A percentile compares a stretch with the other conserved stretches of the same genome.
Evolutionary conservation across 2,113 vertebrate species (phyloP).

Genomic region (Antennarius striatus): DNA sequence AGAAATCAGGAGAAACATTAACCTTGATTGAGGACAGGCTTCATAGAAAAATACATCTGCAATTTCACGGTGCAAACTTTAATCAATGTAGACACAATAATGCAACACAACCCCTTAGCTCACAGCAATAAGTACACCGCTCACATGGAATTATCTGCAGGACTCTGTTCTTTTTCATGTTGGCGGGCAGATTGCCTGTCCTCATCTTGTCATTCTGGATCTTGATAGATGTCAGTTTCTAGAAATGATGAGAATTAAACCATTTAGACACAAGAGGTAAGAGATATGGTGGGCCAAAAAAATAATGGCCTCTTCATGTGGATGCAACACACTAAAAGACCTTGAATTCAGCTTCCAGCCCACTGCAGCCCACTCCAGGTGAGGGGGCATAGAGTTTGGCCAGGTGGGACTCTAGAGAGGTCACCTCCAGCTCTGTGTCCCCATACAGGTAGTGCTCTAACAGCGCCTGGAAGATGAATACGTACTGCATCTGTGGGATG

Average conservation of each 20-base stretch:
- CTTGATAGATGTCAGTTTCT: conserved; percentile 99
- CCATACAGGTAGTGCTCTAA: conserved; percentile 97
- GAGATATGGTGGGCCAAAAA: neutral
- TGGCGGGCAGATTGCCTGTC: conserved; percentile 94
- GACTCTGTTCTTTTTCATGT: conserved; percentile 99
- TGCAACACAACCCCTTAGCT: neutral
- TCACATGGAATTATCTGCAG: conserved; percentile 99
- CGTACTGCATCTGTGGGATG: conserved; percentile 93
- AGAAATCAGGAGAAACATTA: conserved; percentile 43
- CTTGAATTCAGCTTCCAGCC: conserved; percentile 98
- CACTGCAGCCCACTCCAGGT: conserved; percentile 90
- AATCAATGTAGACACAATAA: neutral
- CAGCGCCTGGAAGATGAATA: conserved; percentile 98
- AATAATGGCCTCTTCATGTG: neutral
- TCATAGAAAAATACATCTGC: neutral
- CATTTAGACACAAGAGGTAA: neutral
- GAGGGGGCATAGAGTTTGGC: conserved; percentile 95
- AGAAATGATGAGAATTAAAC: neutral
- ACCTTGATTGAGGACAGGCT: conserved; percentile 9
- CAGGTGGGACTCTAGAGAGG: conserved; percentile 94
- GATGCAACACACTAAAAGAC: conserved; percentile 65
- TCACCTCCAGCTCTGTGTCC: conserved; percentile 98
- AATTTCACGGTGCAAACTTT: no score
- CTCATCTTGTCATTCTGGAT: conserved; percentile 99
- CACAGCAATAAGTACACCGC: conserved; percentile 36